These are phyloP conservation scores for Cavia porcellus DNA, from an alignment of 2,113 vertebrate genomes.

Conservation along the genomic window DNA sequence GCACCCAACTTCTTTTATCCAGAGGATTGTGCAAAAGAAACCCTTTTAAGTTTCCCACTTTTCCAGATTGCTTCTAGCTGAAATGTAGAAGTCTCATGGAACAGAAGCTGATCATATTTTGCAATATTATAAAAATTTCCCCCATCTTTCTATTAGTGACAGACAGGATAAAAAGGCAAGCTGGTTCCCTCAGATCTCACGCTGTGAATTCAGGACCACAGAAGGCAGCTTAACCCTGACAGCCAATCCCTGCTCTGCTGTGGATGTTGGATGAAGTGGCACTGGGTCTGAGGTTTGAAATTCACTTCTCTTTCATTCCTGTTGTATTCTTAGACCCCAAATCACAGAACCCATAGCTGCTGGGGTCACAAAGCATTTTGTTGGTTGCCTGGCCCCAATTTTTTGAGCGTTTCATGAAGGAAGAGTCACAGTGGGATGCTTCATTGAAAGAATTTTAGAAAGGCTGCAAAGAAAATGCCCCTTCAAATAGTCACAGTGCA, in stretches of 20 bases:
- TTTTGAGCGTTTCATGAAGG: not conserved
- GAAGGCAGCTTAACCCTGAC: not conserved
- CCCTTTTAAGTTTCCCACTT: constrained; percentile 41
- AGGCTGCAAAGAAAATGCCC: not conserved
- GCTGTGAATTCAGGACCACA: not conserved
- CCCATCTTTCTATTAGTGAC: not conserved
- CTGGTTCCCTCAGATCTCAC: not conserved
- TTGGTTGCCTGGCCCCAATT: not conserved
- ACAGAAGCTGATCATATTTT: constrained; percentile 51
- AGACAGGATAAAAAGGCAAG: not conserved
- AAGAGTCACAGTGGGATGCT: not conserved
- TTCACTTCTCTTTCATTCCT: not conserved
- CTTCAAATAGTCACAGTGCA: not conserved
- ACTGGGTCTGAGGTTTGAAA: not conserved
- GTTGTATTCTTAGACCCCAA: not conserved
- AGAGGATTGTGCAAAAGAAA: constrained; percentile 32
- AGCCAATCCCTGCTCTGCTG: not conserved
- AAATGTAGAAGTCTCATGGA: constrained; percentile 32
- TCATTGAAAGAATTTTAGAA: not conserved
- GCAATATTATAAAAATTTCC: not conserved
- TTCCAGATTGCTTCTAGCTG: constrained; percentile 57
- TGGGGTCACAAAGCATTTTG: not conserved
- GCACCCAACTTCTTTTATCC: not conserved
- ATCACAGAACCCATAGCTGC: not conserved
- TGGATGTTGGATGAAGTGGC: not conserved